Conservation (phyloP, 1,140 invertebrate genomes). For the Drosophila carrolli region DNA sequence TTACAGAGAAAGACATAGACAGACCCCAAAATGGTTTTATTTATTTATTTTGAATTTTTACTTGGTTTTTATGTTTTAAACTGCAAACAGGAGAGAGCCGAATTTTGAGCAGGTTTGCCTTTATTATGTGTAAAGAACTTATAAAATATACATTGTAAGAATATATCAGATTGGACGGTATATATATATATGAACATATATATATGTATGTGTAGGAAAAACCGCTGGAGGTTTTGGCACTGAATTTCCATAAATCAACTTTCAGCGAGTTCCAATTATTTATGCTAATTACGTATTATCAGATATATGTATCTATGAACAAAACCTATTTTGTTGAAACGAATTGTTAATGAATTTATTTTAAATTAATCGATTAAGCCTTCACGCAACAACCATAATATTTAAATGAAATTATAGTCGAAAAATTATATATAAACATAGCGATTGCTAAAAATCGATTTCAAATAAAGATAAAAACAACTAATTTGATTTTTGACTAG, state of each 20-base stretch:
- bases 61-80: neutral
- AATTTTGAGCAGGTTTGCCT: conserved; percentile 8
- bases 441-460: conserved; percentile 54
- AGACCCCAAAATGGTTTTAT: conserved; percentile 12
- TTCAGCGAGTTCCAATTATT: conserved; percentile 50
- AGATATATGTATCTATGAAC: conserved; percentile 32
- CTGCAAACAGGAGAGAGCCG: neutral
- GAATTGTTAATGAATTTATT: conserved; percentile 82
- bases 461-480: conserved; percentile 50
- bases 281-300: conserved; percentile 53
- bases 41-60: conserved; percentile 5
- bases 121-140: conserved; percentile 35
- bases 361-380: conserved; percentile 67
- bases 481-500: neutral
- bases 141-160: conserved; percentile 27
- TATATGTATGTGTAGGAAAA: conserved; percentile 23
- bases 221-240: conserved; percentile 11
- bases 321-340: conserved; percentile 67
- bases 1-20: conserved; percentile 6
- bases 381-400: conserved; percentile 49
- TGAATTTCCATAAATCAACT: conserved; percentile 27
- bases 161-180: conserved; percentile 28
- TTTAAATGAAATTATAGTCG: conserved; percentile 80
- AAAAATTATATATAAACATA: conserved; percentile 71
- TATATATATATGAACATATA: neutral